Evolutionary conservation across 2,888 invertebrate genomes (phyloP), one percentile per base, ranked within the genome.

Genomic region (Scrobipalpa costella): DNA sequence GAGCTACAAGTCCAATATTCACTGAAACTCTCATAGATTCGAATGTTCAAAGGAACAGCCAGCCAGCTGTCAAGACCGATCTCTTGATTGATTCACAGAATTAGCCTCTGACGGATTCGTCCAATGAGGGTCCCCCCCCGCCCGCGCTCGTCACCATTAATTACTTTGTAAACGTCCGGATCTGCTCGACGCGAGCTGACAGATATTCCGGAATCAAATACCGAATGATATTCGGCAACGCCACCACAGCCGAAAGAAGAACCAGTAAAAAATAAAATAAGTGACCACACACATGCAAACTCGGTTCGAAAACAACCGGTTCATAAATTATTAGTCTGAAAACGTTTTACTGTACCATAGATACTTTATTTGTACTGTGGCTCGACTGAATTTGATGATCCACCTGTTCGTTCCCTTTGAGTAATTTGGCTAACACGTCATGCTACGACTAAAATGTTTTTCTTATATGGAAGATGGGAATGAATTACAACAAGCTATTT

Each of bases 111-210:
- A n/a, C 76, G 85, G 83, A 75, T 82, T 75, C 82, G 78, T 85
- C 81, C 86, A 87, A 88, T 88, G 87, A 87, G 77, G 72, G 71
- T 5, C 27, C 27, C 27, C 70, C 27, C 27, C 27, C 27, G 70
- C 75, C 75, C 77, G 83, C 73, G 68, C 73, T 70, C 68, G 79
- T 79, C 75, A 77, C 81, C 80, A 81, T 83, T 87, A 84, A 86
- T 85, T 82, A 81, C 73, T 78, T 74, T 71, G 74, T 72, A 73
- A 79, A 80, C 76, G 80, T 75, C 68, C 9, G 40, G 40, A n/a
- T n/a, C 73, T 68, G 50, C 7, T 19, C 50, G 67, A 72, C 73
- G 77, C 70, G 67, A 69, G 65, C 57, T 34, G 36, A 47, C 57
- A 57, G 47, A 57, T 63, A 64, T 61, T 64, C 65, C 61, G 58